Percentiles rank a stretch among this genome's conserved stretches.
Conservation (phyloP, 2,888 invertebrate genomes). For the Kuschelorhynchus macadamiae region DNA sequence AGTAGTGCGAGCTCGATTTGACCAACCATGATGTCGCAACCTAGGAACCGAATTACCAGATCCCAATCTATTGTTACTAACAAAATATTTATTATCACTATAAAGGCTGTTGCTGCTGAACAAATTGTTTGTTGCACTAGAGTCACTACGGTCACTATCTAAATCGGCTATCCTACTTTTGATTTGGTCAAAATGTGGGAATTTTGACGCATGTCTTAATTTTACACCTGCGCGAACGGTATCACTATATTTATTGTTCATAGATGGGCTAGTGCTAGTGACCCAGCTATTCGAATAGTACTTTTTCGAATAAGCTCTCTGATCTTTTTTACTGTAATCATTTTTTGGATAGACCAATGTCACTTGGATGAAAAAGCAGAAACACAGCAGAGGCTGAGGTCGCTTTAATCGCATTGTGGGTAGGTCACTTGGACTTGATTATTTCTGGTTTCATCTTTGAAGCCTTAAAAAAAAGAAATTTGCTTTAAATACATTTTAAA, state of each 20-base stretch:
- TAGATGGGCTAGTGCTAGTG: slow-evolving; percentile 14
- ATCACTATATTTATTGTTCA: not conserved
- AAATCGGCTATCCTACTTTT: slow-evolving; percentile 30
- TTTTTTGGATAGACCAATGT: slow-evolving; percentile 38
- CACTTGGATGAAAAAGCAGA: slow-evolving; percentile 33
- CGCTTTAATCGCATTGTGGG: slow-evolving; percentile 37
- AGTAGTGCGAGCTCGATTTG: slow-evolving; percentile 32
- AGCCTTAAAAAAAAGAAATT: slow-evolving; percentile 10
- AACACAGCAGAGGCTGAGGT: slow-evolving; percentile 24
- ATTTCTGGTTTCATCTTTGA: slow-evolving; percentile 32
- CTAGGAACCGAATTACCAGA: slow-evolving; percentile 11
- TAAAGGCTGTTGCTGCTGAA: slow-evolving; percentile 27
- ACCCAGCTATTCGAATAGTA: slow-evolving; percentile 34
- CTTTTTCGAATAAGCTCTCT: slow-evolving; percentile 46
- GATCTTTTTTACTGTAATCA: slow-evolving; percentile 35
- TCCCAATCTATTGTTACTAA: slow-evolving; percentile 18
- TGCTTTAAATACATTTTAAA: too few relatives aligned
- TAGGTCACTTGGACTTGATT: slow-evolving; percentile 36
- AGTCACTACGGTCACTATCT: slow-evolving; percentile 25
- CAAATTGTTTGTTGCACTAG: not conserved
- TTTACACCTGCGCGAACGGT: slow-evolving; percentile 10
- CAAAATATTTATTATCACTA: slow-evolving; percentile 15
- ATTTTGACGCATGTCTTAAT: slow-evolving; percentile 45
- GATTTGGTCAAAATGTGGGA: slow-evolving; percentile 32
- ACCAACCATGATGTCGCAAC: slow-evolving; percentile 46